Conservation (phyloP, 1,140 invertebrate genomes). For the Drosophila equinoxialis region DNA sequence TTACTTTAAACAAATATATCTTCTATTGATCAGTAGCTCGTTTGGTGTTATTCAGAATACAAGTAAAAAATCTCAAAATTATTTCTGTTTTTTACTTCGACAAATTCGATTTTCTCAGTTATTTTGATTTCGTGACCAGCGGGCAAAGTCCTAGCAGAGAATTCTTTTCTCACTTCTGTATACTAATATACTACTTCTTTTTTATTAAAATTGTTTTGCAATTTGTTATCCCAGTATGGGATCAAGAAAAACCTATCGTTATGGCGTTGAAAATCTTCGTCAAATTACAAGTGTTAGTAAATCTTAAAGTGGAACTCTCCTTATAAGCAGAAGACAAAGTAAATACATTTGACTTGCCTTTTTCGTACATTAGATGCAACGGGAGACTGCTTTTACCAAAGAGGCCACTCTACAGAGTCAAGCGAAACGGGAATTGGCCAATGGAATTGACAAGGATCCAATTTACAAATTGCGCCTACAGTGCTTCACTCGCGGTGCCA, state of each 20-base stretch:
- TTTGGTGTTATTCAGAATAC: neutral
- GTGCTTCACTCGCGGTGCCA: conserved; percentile 92
- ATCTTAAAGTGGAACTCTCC: too few species aligned
- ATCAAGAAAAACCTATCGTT: neutral
- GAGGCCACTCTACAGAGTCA: conserved; percentile 92
- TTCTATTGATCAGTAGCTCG: neutral
- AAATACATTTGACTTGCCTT: neutral
- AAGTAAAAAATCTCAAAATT: neutral
- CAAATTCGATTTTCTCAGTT: neutral
- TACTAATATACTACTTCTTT: neutral
- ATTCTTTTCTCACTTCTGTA: neutral
- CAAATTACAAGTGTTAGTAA: neutral
- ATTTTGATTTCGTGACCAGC: neutral
- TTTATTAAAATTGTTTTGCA: neutral
- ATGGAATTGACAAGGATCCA: conserved; percentile 87
- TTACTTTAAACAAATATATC: neutral
- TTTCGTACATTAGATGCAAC: conserved; percentile 84
- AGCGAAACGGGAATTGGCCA: conserved; percentile 85
- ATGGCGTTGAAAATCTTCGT: neutral
- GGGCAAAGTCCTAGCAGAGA: neutral
- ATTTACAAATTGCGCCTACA: conserved; percentile 92
- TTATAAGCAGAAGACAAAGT: too few species aligned
- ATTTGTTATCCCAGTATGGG: neutral
- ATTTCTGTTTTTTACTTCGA: neutral
- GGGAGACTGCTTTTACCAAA: conserved; percentile 89